Conservation (phyloP, 2,113 vertebrate genomes). For the Trachemys scripta region DNA sequence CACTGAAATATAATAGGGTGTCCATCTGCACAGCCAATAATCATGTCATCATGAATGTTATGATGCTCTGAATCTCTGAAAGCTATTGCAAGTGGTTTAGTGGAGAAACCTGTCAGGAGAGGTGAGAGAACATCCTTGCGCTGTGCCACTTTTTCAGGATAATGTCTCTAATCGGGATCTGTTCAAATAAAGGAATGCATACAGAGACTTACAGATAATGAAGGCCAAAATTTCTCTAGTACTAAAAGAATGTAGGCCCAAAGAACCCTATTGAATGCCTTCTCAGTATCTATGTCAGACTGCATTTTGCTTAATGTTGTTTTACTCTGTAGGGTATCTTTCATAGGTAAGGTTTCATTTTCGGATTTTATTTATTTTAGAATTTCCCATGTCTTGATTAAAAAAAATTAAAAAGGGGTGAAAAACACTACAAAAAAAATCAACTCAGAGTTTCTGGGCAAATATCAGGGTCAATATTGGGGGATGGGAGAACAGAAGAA, state of each 20-base stretch:
- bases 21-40: not conserved
- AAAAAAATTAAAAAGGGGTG: no score
- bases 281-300: not conserved
- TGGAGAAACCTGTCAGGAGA: not conserved
- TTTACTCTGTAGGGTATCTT: not conserved
- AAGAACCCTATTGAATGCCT: not conserved
- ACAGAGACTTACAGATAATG: rapidly evolving
- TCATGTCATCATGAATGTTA: not conserved
- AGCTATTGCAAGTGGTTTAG: not conserved
- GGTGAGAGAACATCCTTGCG: constrained; percentile 7
- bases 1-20: not conserved
- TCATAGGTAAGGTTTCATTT: not conserved
- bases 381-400: not conserved
- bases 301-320: not conserved
- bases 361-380: not conserved
- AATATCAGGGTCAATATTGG: not conserved
- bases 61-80: not conserved
- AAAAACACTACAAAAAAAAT: not conserved
- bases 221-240: not conserved
- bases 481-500: not conserved
- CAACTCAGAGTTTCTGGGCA: not conserved
- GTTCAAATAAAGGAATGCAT: not conserved
- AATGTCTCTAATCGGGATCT: not conserved
- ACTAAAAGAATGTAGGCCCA: not conserved
- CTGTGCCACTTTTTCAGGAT: not conserved